phyloP scores from a whole-genome alignment of 1,140 invertebrate species.

The Drosophila biarmipes region DNA sequence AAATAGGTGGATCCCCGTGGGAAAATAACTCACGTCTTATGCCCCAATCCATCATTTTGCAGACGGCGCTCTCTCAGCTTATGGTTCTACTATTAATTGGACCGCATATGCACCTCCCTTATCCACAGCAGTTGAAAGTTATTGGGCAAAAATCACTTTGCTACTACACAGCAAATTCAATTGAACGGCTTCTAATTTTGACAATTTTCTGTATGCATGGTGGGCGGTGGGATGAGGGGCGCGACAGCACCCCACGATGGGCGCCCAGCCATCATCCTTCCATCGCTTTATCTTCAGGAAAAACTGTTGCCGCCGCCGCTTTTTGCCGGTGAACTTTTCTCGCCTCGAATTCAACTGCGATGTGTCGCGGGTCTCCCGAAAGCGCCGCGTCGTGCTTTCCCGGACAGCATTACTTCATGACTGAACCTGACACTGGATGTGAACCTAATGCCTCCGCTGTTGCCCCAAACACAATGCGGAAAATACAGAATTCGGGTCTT shows the following conservation, averaged over 20 bases:
- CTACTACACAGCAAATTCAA: slow-evolving; percentile 61
- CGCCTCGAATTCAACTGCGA: slow-evolving; percentile 28
- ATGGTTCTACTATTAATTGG: slow-evolving; percentile 37
- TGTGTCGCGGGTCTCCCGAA: slow-evolving; percentile 18
- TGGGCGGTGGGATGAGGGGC: slow-evolving; percentile 22
- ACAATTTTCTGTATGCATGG: slow-evolving; percentile 80
- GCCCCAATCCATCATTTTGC: slow-evolving; percentile 91
- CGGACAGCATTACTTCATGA: slow-evolving; percentile 78
- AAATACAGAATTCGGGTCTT: slow-evolving; percentile 28
- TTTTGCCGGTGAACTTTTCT: slow-evolving; percentile 44
- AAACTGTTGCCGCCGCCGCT: slow-evolving; percentile 67
- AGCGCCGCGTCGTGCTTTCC: slow-evolving; percentile 58
- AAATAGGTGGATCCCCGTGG: neutral
- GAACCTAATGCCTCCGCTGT: slow-evolving; percentile 33
- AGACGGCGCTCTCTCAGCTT: slow-evolving; percentile 22
- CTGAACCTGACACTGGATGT: slow-evolving; percentile 53
- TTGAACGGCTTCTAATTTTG: slow-evolving; percentile 79
- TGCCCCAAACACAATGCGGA: slow-evolving; percentile 68
- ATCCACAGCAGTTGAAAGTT: neutral
- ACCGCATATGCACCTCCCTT: slow-evolving; percentile 26
- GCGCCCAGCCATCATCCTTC: slow-evolving; percentile 40
- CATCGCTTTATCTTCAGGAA: slow-evolving; percentile 29
- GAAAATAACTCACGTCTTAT: slow-evolving; percentile 89
- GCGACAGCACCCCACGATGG: slow-evolving; percentile 13
- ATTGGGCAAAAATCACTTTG: slow-evolving; percentile 45